A percentile compares a stretch with the other conserved stretches of the same genome.
These are phyloP conservation scores for Chromis chromis DNA, from an alignment of 2,797 vertebrate genomes.

Conservation along the genomic window DNA sequence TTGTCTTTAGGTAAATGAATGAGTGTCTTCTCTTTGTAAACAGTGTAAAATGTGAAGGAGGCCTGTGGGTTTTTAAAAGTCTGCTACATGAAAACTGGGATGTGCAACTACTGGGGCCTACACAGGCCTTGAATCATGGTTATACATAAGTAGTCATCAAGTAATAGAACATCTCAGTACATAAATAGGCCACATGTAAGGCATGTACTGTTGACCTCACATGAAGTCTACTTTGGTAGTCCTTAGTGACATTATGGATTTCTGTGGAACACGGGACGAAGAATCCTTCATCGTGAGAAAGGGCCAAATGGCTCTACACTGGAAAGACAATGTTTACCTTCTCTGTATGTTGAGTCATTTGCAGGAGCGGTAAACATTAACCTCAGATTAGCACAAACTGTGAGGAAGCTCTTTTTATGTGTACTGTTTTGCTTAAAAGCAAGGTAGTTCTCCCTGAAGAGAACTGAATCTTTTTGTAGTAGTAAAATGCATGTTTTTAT, in stretches of 20 bases:
- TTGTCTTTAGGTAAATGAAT: conserved; percentile 26
- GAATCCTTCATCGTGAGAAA: conserved; percentile 41
- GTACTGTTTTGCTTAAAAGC: conserved; percentile 43
- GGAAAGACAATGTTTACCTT: conserved; percentile 70
- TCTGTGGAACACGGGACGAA: conserved; percentile 34
- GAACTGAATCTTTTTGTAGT: conserved; percentile 34
- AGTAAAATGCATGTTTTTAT: conserved; percentile 25
- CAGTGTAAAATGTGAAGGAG: conserved; percentile 63
- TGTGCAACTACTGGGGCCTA: conserved; percentile 15
- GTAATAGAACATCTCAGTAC: conserved; percentile 25
- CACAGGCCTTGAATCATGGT: not conserved
- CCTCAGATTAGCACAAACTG: conserved; percentile 61
- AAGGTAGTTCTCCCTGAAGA: conserved; percentile 40
- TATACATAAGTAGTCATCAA: conserved; percentile 11
- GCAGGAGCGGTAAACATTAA: conserved; percentile 60
- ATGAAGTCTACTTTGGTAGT: conserved; percentile 40
- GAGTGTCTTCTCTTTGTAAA: conserved; percentile 47
- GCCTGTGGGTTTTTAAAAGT: conserved; percentile 33
- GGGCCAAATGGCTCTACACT: conserved; percentile 68
- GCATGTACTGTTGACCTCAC: conserved; percentile 31
- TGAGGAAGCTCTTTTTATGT: conserved; percentile 63
- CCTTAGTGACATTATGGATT: conserved; percentile 26
- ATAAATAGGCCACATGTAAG: conserved; percentile 13
- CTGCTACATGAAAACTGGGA: conserved; percentile 22
- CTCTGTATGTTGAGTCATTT: conserved; percentile 49